Evolutionary conservation across 2,113 vertebrate genomes (phyloP).

Genomic region (Elephantulus edwardii): DNA sequence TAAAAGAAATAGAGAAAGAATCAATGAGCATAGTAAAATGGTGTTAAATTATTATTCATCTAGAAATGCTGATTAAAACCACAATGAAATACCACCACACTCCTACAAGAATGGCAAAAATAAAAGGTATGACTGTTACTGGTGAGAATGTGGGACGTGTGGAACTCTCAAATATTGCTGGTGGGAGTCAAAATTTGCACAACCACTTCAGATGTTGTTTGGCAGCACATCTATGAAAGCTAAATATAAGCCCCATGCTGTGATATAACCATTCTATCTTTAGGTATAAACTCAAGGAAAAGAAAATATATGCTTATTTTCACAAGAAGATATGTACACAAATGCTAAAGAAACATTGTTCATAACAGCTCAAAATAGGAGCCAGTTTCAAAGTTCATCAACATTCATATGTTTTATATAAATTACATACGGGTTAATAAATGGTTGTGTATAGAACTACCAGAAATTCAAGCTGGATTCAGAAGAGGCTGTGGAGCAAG

Average conservation of each 20-base stretch:
- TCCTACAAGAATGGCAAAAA: background rate
- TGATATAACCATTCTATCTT: background rate
- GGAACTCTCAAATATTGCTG: background rate
- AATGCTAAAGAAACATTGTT: background rate
- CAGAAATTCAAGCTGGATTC: no score
- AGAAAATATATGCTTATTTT: background rate
- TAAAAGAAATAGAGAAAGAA: background rate
- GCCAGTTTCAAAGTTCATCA: background rate
- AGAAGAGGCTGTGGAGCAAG: no score
- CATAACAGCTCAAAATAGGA: background rate
- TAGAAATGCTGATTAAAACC: conserved; percentile 3
- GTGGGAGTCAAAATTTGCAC: background rate
- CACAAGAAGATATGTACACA: background rate
- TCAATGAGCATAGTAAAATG: conserved; percentile 4
- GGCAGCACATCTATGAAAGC: background rate
- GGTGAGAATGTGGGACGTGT: background rate
- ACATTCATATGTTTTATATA: background rate
- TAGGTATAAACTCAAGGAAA: background rate
- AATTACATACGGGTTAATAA: background rate
- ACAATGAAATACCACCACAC: background rate
- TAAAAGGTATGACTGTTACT: background rate
- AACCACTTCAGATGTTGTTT: background rate
- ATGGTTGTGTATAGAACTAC: background rate
- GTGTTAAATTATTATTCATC: background rate
- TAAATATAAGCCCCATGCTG: background rate